Percentiles rank a stretch among this genome's conserved stretches.
Evolutionary conservation across 2,113 vertebrate species (phyloP).

Genomic region (Microcebus tavaratra): DNA sequence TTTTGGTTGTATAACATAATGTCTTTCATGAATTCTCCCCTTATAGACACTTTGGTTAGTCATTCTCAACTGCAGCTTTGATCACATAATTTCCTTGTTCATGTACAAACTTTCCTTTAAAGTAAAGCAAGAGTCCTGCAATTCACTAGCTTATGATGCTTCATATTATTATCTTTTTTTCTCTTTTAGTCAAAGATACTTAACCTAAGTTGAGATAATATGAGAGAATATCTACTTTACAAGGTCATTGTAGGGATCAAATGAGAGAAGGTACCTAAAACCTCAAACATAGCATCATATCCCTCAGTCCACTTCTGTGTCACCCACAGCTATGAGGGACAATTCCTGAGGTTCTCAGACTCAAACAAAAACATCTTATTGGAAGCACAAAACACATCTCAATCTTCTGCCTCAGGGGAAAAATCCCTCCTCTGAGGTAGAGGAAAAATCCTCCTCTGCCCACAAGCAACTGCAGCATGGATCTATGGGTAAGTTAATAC

Average conservation of each 20-base stretch:
- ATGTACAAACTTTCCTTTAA: background rate
- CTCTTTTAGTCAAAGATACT: background rate
- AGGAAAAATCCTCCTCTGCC: no score
- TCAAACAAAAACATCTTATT: background rate
- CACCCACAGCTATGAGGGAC: rapidly evolving
- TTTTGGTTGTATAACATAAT: background rate
- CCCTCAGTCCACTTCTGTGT: background rate
- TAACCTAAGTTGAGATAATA: background rate
- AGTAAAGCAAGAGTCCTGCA: background rate
- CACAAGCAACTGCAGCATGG: rapidly evolving
- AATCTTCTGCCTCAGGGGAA: background rate
- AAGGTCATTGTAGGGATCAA: background rate
- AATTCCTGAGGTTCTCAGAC: background rate
- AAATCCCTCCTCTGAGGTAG: background rate
- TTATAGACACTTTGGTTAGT: background rate
- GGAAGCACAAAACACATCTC: background rate
- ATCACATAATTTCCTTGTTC: background rate
- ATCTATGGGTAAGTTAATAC: background rate
- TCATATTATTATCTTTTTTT: background rate
- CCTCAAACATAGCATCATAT: rapidly evolving
- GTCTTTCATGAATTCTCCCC: background rate
- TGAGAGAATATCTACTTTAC: background rate
- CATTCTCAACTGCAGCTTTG: background rate
- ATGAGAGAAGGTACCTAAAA: no score
- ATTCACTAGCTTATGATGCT: background rate